Percentiles rank a stretch among this genome's conserved stretches.
Conservation (phyloP, 2,113 vertebrate species). For the Microtus oregoni region DNA sequence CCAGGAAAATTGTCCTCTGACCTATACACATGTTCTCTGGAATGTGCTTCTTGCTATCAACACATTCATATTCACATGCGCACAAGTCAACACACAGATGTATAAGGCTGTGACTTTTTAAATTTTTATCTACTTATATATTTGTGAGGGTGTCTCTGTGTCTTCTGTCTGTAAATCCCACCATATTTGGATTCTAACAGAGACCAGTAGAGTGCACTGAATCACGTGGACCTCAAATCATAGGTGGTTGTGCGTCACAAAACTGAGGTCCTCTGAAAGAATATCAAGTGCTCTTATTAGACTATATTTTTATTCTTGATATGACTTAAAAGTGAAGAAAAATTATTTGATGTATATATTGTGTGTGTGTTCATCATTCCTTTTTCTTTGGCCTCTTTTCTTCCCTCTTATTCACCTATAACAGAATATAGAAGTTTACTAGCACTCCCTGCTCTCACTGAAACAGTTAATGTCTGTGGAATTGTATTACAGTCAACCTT, state of each 20-base stretch:
- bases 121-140: neutral
- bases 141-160: neutral
- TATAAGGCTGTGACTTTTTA: neutral
- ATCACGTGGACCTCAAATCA: neutral
- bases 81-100: neutral
- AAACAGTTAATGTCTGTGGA: neutral
- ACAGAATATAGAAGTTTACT: neutral
- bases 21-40: neutral
- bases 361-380: no score
- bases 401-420: neutral
- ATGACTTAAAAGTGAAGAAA: neutral
- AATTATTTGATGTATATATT: neutral
- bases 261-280: neutral
- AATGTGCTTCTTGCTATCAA: no score
- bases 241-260: neutral
- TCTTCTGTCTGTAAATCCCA: neutral
- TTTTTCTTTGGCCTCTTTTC: neutral
- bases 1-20: neutral
- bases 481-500: neutral
- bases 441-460: neutral
- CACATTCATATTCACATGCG: no score
- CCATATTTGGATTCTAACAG: neutral
- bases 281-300: neutral
- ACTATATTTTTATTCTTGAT: neutral
- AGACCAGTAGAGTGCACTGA: neutral